Conservation (phyloP, 2,888 invertebrate genomes). For the Eupithecia dodoneata region DNA sequence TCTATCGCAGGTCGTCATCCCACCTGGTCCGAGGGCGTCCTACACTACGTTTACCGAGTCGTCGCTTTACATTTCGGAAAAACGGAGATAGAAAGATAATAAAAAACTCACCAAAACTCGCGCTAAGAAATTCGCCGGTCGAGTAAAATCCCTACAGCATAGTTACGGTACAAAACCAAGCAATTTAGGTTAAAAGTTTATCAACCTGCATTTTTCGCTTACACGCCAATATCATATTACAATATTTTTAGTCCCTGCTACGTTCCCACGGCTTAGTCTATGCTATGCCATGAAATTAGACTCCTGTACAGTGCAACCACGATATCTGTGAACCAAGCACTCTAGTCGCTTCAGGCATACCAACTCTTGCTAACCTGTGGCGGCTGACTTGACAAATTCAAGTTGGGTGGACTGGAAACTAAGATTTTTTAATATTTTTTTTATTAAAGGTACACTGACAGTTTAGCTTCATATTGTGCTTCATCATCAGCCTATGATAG, state of each 20-base stretch:
- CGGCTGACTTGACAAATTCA: too few relatives aligned
- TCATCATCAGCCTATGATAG: too few relatives aligned
- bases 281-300: slow-evolving; percentile 26
- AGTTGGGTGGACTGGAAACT: too few relatives aligned
- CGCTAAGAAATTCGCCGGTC: not conserved
- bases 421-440: too few relatives aligned
- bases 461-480: too few relatives aligned
- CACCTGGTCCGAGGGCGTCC: too few relatives aligned
- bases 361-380: too few relatives aligned
- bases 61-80: too few relatives aligned
- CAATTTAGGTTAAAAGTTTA: slow-evolving; percentile 29
- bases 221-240: slow-evolving; percentile 23
- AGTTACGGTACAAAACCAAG: not conserved
- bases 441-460: too few relatives aligned
- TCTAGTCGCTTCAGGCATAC: not conserved
- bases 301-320: not conserved
- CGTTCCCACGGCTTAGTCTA: slow-evolving; percentile 31
- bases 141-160: not conserved
- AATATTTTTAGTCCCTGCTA: slow-evolving; percentile 16
- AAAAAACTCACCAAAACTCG: not conserved
- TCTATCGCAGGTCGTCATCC: too few relatives aligned
- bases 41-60: too few relatives aligned
- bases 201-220: slow-evolving; percentile 18
- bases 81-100: too few relatives aligned
- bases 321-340: not conserved